Evolutionary conservation across 2,888 invertebrate species (phyloP).

Genomic region (Amphipyra tragopoginis): DNA sequence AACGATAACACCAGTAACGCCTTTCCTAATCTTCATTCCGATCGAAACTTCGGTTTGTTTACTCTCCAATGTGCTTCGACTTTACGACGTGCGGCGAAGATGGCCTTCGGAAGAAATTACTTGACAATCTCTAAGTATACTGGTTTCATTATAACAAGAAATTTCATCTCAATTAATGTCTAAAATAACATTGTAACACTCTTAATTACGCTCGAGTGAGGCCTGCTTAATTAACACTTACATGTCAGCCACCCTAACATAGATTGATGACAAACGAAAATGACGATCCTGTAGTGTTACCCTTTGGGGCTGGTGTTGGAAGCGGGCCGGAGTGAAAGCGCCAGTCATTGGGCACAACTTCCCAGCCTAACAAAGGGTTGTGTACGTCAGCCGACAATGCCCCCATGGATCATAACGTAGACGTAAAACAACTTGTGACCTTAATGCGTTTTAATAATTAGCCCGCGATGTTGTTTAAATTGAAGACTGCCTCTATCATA

Average conservation of each 20-base stretch:
- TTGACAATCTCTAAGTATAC: slow-evolving; percentile 69
- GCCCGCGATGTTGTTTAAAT: slow-evolving; percentile 63
- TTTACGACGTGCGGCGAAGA: slow-evolving; percentile 75
- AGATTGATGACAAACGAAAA: slow-evolving; percentile 90
- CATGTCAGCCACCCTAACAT: slow-evolving; percentile 88
- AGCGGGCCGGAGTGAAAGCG: slow-evolving; percentile 77
- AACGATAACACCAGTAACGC: slow-evolving; percentile 80
- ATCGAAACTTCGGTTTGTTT: slow-evolving; percentile 85
- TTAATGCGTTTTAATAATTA: slow-evolving; percentile 88
- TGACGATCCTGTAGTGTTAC: slow-evolving; percentile 84
- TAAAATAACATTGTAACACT: slow-evolving; percentile 89
- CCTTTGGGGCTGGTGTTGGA: slow-evolving; percentile 79
- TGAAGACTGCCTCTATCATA: slow-evolving; percentile 3
- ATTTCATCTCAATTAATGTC: slow-evolving; percentile 90
- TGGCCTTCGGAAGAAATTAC: slow-evolving; percentile 82
- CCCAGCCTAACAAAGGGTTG: slow-evolving; percentile 79
- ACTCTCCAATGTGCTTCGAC: slow-evolving; percentile 75
- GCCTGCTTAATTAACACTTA: slow-evolving; percentile 90
- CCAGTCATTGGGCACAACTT: slow-evolving; percentile 84
- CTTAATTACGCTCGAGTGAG: slow-evolving; percentile 89
- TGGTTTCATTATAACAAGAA: slow-evolving; percentile 86
- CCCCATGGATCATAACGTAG: slow-evolving; percentile 79
- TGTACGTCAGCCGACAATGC: slow-evolving; percentile 71
- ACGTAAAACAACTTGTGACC: slow-evolving; percentile 78
- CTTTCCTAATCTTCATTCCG: slow-evolving; percentile 81